Evolutionary conservation across 1,140 invertebrate species (phyloP).

Genomic region (Drosophila setifemur): DNA sequence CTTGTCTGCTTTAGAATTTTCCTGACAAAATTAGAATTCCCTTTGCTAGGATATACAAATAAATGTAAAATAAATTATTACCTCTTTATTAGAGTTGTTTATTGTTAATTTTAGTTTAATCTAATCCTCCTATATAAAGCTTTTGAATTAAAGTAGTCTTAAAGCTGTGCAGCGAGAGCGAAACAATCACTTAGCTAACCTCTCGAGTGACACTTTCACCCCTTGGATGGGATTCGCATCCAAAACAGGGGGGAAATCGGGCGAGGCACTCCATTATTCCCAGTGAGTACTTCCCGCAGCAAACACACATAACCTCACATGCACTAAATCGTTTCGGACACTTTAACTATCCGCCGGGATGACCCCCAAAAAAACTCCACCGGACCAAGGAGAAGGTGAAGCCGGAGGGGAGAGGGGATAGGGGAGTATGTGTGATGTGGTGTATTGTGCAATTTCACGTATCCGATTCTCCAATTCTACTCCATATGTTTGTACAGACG

Average conservation of each 20-base stretch:
- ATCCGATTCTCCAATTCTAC: constrained; percentile 46
- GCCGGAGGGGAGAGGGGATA: constrained; percentile 5
- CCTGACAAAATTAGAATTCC: too few species aligned
- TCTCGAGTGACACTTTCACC: constrained; percentile 19
- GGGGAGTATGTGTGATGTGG: constrained; percentile 6
- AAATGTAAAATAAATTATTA: too few species aligned
- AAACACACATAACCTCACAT: constrained; percentile 44
- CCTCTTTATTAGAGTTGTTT: too few species aligned
- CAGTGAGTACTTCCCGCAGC: constrained; percentile 37
- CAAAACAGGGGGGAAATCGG: neutral
- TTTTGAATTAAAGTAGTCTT: neutral
- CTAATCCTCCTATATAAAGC: too few species aligned
- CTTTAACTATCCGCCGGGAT: constrained; percentile 51
- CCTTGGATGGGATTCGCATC: neutral
- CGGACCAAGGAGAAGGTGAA: constrained; percentile 26
- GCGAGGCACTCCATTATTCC: constrained; percentile 44
- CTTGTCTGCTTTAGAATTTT: too few species aligned
- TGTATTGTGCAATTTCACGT: constrained; percentile 19
- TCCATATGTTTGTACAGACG: constrained; percentile 56
- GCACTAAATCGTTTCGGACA: constrained; percentile 60
- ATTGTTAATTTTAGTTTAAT: too few species aligned
- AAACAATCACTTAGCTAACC: constrained; percentile 7
- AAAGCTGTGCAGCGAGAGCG: too few species aligned
- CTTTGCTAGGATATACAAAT: too few species aligned
- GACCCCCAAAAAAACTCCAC: constrained; percentile 19